Conservation (phyloP, 2,888 invertebrate genomes). For the Tinea pellionella region DNA sequence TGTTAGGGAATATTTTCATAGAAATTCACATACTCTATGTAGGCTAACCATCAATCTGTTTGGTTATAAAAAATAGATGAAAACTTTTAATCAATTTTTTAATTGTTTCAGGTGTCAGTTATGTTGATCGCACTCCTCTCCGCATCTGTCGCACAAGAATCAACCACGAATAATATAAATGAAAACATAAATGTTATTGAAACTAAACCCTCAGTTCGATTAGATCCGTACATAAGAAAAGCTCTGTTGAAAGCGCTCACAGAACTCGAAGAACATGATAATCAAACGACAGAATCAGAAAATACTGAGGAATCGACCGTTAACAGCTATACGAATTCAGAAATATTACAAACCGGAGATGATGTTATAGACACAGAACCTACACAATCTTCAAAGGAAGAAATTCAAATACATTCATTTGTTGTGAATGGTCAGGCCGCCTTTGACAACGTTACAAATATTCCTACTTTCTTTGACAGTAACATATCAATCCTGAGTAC, state of each 20-base stretch:
- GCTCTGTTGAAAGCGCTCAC: conserved; percentile 81
- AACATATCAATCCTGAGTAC: conserved; percentile 55
- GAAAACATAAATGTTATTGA: conserved; percentile 56
- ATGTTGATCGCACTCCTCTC: conserved; percentile 35
- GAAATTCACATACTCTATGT: too few relatives aligned
- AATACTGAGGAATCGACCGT: conserved; percentile 31
- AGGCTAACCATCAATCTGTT: too few relatives aligned
- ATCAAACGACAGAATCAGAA: conserved; percentile 54
- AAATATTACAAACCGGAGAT: conserved; percentile 41
- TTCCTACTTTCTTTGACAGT: conserved; percentile 43
- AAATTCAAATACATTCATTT: conserved; percentile 70
- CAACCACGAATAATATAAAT: conserved; percentile 33
- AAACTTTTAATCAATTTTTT: neutral
- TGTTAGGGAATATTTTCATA: too few relatives aligned
- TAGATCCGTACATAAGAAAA: conserved; percentile 80
- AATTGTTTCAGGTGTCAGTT: conserved; percentile 40
- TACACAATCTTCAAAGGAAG: conserved; percentile 31
- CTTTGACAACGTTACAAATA: conserved; percentile 39
- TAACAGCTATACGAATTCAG: conserved; percentile 32
- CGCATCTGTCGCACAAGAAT: conserved; percentile 37
- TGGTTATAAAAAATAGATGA: too few relatives aligned
- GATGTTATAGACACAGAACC: conserved; percentile 38
- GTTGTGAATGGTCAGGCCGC: conserved; percentile 59
- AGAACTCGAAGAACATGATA: conserved; percentile 75
- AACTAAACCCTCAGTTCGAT: conserved; percentile 66